Evolutionary conservation across 2,888 invertebrate genomes (phyloP).

Genomic region (Calliopum simillimum): DNA sequence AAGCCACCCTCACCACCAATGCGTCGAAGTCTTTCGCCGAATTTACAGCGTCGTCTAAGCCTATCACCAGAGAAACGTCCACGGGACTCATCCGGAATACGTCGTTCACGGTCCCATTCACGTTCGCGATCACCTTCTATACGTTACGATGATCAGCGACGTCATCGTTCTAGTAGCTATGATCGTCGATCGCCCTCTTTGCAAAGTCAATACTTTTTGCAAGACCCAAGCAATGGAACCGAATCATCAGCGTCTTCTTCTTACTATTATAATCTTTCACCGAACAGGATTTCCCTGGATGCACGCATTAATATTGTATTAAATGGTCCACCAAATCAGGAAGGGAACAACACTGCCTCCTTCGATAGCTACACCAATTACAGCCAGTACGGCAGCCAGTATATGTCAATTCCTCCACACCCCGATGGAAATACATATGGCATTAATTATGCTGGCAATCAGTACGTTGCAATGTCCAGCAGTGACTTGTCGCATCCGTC

Average conservation of each 20-base stretch:
- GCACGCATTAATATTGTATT: constrained; percentile 54
- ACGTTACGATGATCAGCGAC: constrained; percentile 45
- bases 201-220: constrained; percentile 49
- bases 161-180: constrained; percentile 43
- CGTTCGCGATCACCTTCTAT: constrained; percentile 45
- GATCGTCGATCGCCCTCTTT: constrained; percentile 46
- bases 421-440: constrained; percentile 43
- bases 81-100: constrained; percentile 17
- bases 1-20: constrained; percentile 65
- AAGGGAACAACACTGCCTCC: constrained; percentile 38
- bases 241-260: constrained; percentile 47
- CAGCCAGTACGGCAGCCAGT: constrained; percentile 50
- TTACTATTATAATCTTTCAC: constrained; percentile 61
- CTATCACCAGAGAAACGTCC: constrained; percentile 41
- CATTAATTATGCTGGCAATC: constrained; percentile 51
- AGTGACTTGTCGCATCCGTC: constrained; percentile 16
- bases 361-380: constrained; percentile 53
- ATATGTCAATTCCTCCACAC: constrained; percentile 54
- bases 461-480: constrained; percentile 47
- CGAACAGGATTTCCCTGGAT: constrained; percentile 54
- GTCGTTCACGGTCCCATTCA: constrained; percentile 35
- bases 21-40: constrained; percentile 57
- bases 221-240: constrained; percentile 42
- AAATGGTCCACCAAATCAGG: constrained; percentile 44
- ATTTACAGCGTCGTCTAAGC: constrained; percentile 36